Base-by-base conservation (phyloP, 2,888 invertebrate species). In the Galeruca laticollis region DNA sequence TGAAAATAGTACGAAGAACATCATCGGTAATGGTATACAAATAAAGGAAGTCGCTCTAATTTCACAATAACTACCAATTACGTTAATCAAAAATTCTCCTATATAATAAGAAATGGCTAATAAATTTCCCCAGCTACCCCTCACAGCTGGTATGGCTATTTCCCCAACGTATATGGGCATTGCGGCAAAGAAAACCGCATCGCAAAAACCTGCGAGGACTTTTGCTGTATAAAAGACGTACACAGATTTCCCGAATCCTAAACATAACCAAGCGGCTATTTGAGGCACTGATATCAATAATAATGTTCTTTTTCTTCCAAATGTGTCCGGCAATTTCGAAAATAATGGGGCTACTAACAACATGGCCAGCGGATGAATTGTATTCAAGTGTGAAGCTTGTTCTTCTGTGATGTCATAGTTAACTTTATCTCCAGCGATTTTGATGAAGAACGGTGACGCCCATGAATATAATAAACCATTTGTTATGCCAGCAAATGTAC, bases 1-100 rank as follows among this genome's bases (percentile, higher is more conserved):
- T 52, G 82, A 21, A 81, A 91, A 89, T 18, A 87, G 84, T 15
- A 89, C 60, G 33, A 90, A 82, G 78, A 90, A 89, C 37, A 88
- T 76, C 49, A 90, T 82, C 9, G 91, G 89, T 67, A 90, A 85
- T 72, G 88, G 81, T 76, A 89, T 84, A 80, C 89, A 90, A 81
- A 89, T 86, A 61, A 85, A 85, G 66, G 89, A 89, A 73, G 89
- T 84, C 31, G 82, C 83, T 72, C 81, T 80, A 83, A 90, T 87
- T 71, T 86, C 82, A 26, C 88, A 88, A 81, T 86, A 88, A 9
- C 88, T 70, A 4, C 90, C 90, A 74, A 90, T 86, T 80, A 88
- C 86, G 83, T 88, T 83, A 37, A 81, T 78, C 11, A 78, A 35
- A 51, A 81, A 77, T 56, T 80, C 76, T 35, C 82, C 82, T n/a